These are phyloP conservation scores for Anaspis maculata DNA, from an alignment of 2,888 invertebrate species.

Conservation along the genomic window DNA sequence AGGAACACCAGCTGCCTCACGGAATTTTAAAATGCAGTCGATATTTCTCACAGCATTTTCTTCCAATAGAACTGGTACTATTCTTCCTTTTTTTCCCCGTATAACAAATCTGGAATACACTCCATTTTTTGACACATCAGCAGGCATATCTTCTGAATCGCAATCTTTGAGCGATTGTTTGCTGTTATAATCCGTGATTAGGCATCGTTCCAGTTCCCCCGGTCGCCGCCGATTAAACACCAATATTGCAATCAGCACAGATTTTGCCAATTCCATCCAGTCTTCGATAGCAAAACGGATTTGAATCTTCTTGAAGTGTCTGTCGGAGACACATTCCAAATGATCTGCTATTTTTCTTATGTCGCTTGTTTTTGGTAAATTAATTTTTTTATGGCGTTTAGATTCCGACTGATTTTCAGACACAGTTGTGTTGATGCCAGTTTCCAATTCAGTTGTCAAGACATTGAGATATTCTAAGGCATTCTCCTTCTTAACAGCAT, in stretches of 20 bases:
- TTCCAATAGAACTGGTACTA: neutral
- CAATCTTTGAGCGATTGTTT: neutral
- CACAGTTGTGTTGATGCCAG: neutral
- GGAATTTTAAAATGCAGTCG: neutral
- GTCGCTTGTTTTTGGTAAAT: neutral
- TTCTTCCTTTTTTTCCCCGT: neutral
- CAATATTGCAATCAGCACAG: neutral
- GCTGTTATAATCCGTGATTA: neutral
- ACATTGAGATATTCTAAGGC: neutral
- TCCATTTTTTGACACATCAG: too few species aligned
- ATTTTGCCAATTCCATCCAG: neutral
- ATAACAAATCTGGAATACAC: neutral
- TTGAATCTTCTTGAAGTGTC: neutral
- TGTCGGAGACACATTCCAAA: neutral
- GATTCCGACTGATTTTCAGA: neutral
- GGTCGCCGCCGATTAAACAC: neutral
- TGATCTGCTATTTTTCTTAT: neutral
- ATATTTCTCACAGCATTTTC: neutral
- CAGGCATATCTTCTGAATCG: neutral
- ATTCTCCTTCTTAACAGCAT: neutral
- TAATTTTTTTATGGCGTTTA: neutral
- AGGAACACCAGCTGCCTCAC: neutral
- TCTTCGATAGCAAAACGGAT: neutral
- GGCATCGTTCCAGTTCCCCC: neutral
- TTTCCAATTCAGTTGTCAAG: neutral